Evolutionary conservation across 1,140 invertebrate genomes (phyloP), one percentile per base, ranked within the genome.

Genomic region (Streblospio benedicti): DNA sequence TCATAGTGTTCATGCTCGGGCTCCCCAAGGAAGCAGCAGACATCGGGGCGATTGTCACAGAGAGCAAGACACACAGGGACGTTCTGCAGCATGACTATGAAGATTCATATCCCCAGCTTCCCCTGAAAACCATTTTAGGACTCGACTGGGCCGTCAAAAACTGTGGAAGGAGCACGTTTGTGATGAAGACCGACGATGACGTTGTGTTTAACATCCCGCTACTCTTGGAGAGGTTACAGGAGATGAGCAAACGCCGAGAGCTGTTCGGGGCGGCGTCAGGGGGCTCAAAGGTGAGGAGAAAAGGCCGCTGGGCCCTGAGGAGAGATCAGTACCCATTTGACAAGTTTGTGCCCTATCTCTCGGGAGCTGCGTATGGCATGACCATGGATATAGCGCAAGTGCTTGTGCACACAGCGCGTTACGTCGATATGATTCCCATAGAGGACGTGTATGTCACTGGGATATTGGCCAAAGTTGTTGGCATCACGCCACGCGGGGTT

Each of bases 161-260:
- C 63, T 94, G 90, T 72, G 64, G 69, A 4, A 75, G 81, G 23
- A 80, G 83, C 1, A 78, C 83, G 60, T 88, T 83, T 67, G 81
- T 93, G 12, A 80, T 93, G 9, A 95, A 94, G 82, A 85, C 89
- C 73, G 91, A 95, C 73, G 90, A 93, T 75, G 91, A 95, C 71
- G 88, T 88, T 60, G 84, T 90, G 32, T 80, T 91, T 20, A 86
- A 92, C 76, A 68, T 91, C 5, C 60, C 60, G 12, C 35, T 33
- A 6, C 31, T 61, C 2, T 84, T 85, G 25, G 45, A 56, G 14
- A 27, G 71, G n/a, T 49, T 65, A 18, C 28, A 31, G 20, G 38
- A 23, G 6, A 47, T 27, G 2, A 14, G 2, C n/a, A 44, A 35
- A 3, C 38, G n/a, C 27, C 28, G 60, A 12, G 27, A 28, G 2